A percentile compares a stretch with the other conserved stretches of the same genome.
Evolutionary conservation across 2,797 vertebrate species (phyloP).

Genomic region (Danio jaintianensis): DNA sequence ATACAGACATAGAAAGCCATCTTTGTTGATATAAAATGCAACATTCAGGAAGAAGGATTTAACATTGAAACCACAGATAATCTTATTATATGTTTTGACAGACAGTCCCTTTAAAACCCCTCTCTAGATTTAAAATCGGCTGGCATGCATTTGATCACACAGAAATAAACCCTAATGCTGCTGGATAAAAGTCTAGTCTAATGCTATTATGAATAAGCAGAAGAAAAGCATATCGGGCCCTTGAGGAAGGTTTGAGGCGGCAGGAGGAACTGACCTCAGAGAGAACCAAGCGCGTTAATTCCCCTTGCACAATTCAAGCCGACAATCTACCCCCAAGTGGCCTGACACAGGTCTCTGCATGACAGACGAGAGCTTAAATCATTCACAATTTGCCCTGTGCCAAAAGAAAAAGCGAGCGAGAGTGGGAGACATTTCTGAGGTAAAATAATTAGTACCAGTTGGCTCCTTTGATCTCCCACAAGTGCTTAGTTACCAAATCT

Average conservation of each 20-base stretch:
- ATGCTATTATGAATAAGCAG: not conserved
- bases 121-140: not conserved
- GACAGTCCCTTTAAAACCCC: not conserved
- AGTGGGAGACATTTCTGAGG: not conserved
- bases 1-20: not conserved
- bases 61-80: not conserved
- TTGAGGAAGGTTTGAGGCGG: not conserved
- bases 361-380: conserved; percentile 30
- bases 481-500: conserved; percentile 24
- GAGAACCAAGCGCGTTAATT: conserved; percentile 27
- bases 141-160: not conserved
- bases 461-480: conserved; percentile 26
- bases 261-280: conserved; percentile 13
- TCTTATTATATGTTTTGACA: not conserved
- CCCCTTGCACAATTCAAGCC: conserved; percentile 23
- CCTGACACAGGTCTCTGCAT: conserved; percentile 29
- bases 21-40: not conserved
- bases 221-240: conserved; percentile 1
- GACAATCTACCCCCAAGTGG: conserved; percentile 14
- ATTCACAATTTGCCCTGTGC: not conserved
- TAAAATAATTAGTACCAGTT: conserved; percentile 24
- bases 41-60: not conserved
- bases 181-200: conserved; percentile 10
- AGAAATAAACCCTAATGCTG: not conserved
- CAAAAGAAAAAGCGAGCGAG: not conserved